A percentile compares a stretch with the other conserved stretches of the same genome.
Conservation (phyloP, 2,113 vertebrate species). For the Recurvirostra avosetta region DNA sequence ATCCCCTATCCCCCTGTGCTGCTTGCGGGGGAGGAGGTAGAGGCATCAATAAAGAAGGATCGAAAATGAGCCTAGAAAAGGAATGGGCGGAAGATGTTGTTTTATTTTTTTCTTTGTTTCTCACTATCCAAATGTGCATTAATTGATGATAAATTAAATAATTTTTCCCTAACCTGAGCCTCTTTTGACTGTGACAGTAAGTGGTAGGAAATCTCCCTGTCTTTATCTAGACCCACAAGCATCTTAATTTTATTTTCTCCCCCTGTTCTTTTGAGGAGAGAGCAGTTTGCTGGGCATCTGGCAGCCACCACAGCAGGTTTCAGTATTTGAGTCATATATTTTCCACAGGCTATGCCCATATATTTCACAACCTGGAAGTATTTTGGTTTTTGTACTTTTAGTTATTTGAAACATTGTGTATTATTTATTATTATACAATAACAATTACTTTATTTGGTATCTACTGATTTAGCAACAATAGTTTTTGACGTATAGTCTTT, state of each 20-base stretch:
- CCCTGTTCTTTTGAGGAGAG: background rate
- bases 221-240: background rate
- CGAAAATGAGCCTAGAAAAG: background rate
- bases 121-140: background rate
- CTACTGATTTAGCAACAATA: background rate
- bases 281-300: background rate
- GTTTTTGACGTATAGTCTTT: background rate
- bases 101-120: background rate
- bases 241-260: background rate
- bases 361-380: background rate
- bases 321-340: background rate
- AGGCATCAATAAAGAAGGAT: background rate
- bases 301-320: background rate
- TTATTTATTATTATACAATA: background rate
- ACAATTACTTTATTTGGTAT: background rate
- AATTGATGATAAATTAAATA: background rate
- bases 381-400: background rate
- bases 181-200: background rate
- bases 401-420: background rate
- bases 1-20: background rate
- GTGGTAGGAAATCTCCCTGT: background rate
- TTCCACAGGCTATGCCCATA: background rate
- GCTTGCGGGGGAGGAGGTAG: background rate
- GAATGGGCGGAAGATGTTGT: fast-evolving
- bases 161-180: background rate